Base-by-base conservation (phyloP, 64 coral and sea anemone species). In the Hydrozoanthus tunicans region DNA sequence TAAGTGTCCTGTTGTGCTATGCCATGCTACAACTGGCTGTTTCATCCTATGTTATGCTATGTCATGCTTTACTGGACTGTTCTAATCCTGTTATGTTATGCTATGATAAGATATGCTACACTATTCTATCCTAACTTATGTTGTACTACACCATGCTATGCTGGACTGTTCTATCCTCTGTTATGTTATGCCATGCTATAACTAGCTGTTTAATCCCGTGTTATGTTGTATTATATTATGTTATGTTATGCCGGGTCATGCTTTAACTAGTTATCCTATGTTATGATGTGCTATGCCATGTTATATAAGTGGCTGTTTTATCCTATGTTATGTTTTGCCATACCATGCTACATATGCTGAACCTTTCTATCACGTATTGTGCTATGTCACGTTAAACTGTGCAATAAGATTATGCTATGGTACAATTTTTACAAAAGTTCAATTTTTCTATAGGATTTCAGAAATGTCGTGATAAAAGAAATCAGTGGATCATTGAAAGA, bases 401-500 rank as follows among this genome's bases (percentile, higher is more conserved):
- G 73, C 7, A 4, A 7, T 51, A 9, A 64, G 62, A 7, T 14
- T 64, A 64, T 64, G 62, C 7, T 64, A 2, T 64, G 13, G 62
- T 64, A 64, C 32, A 43, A 43, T 43, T 43, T 43, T 43, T 43
- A 43, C 32, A 43, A 2, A 64, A 64, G 62, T 64, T 64, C 7
- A 64, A 74, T 26, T 79, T 79, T 20, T n/a, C 57, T 0, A 3
- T 25, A 81, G 79, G 79, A 81, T 62, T 81, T 81, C 23, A 62
- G 25, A 12, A 20, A 43, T 4, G 56, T 59, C 56, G 58, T 81
- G n/a, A 61, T 23, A 62, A 14, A 81, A 14, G 79, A 81, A 5
- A 23, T 81, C 58, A 81, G 79, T 62, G 79, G 79, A 2, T 9
- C 79, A 2, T 61, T 17, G 79, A 81, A 81, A 25, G 79, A 58